Evolutionary conservation across 2,888 invertebrate species (phyloP), one percentile per base, ranked within the genome.

Genomic region (Alentia gelatinosa): DNA sequence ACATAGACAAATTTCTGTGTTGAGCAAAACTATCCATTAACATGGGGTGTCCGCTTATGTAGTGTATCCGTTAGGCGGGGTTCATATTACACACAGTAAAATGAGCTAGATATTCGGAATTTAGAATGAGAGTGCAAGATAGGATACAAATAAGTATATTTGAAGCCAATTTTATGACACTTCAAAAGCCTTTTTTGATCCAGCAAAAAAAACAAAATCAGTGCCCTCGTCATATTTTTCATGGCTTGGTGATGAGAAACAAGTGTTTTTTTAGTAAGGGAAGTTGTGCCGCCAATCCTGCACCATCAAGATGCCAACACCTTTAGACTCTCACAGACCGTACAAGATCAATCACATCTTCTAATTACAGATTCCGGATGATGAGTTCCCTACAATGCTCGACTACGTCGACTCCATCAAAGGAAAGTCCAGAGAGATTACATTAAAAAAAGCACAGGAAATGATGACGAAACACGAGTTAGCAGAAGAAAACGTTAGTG

Each of bases 401-500:
- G 83, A 90, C n/a, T 94, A 94, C 83, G 89, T 94, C 26, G 93
- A 94, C 47, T 93, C 93, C 0, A 56, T 94, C 56, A 93, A 93
- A 83, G 94, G 94, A 30, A 91, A 92, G 23, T 91, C 93, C 89
- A 93, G 93, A 90, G 92, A 92, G 39, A 90, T 88, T 75, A 94
- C 94, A 56, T 91, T 93, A 9, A 83, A 91, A 79, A 92, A 93
- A 90, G 94, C 94, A 19, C 94, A 94, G 86, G 92, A 92, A 89
- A 92, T 94, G 33, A 19, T 93, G 30, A 89, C 15, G 63, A 68
- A 86, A 63, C 91, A 89, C 56, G 92, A 92, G 37, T 37, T 74
- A 33, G 75, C 30, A 23, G 56, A 89, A 15, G 40, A n/a, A 26
- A 89, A 47, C 19, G 56, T 68, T 23, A 39, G 35, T 30, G 84